These are phyloP conservation scores for Trilocha varians DNA, from an alignment of 2,888 invertebrate species.

Conservation along the genomic window DNA sequence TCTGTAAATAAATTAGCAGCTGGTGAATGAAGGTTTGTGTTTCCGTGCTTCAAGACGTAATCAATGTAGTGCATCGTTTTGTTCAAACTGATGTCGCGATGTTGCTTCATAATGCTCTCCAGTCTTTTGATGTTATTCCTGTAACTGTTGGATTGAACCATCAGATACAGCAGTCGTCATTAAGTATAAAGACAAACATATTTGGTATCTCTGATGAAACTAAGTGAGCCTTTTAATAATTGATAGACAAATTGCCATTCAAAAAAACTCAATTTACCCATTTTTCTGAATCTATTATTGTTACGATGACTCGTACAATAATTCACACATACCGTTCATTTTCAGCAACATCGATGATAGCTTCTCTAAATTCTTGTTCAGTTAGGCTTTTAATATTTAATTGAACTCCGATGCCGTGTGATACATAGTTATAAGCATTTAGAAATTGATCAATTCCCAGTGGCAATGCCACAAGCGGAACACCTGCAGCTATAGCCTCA, in stretches of 20 bases:
- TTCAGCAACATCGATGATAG: conserved; percentile 1
- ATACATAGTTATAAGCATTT: conserved; percentile 1
- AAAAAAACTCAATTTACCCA: no score
- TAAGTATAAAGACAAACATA: no score
- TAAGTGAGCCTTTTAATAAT: no score
- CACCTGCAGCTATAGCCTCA: conserved; percentile 5
- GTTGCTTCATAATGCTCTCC: conserved; percentile 1
- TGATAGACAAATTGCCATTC: no score
- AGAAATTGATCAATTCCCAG: not conserved
- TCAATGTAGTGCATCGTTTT: conserved; percentile 4
- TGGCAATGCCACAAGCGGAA: not conserved
- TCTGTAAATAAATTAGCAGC: not conserved
- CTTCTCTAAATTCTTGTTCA: not conserved
- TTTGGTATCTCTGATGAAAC: no score
- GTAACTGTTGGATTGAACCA: not conserved
- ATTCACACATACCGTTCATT: conserved; percentile 5
- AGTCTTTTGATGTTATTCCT: not conserved
- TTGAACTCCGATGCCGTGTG: conserved; percentile 3
- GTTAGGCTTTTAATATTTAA: conserved; percentile 1
- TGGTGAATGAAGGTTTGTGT: conserved; percentile 2
- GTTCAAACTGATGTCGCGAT: conserved; percentile 2
- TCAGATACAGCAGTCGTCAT: no score
- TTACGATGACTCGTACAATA: no score
- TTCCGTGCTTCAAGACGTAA: conserved; percentile 1
- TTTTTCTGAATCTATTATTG: no score